These are phyloP conservation scores for Leptosomus discolor DNA, from an alignment of 2,113 vertebrate genomes.

Conservation along the genomic window DNA sequence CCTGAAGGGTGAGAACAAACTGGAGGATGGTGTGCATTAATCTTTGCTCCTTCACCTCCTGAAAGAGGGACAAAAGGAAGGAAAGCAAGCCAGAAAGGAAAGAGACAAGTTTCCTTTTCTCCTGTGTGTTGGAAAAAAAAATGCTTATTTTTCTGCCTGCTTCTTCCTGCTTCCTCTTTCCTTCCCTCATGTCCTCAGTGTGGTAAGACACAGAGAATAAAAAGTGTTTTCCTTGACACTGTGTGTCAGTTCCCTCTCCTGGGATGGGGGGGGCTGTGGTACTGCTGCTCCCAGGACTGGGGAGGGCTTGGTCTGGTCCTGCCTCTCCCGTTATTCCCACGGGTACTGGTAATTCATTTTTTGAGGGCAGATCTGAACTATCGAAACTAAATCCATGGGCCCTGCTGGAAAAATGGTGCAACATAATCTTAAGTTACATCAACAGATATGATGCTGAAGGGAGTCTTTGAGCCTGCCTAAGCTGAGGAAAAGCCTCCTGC, in stretches of 20 bases:
- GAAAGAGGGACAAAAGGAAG: neutral
- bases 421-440: rapidly evolving
- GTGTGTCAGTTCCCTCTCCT: neutral
- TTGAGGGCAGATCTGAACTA: neutral
- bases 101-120: neutral
- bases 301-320: neutral
- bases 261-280: neutral
- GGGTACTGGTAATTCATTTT: neutral
- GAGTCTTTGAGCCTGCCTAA: neutral
- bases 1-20: neutral
- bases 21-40: neutral
- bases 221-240: neutral
- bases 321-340: neutral
- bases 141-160: neutral
- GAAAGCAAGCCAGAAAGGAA: neutral
- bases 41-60: neutral
- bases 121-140: neutral
- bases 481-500: neutral
- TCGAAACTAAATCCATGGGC: neutral
- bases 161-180: neutral
- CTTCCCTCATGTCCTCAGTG: neutral
- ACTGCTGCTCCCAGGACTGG: neutral
- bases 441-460: neutral
- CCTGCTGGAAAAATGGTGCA: neutral
- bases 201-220: neutral